Conservation (phyloP, 2,113 vertebrate genomes). For the Calyptomena viridis region DNA sequence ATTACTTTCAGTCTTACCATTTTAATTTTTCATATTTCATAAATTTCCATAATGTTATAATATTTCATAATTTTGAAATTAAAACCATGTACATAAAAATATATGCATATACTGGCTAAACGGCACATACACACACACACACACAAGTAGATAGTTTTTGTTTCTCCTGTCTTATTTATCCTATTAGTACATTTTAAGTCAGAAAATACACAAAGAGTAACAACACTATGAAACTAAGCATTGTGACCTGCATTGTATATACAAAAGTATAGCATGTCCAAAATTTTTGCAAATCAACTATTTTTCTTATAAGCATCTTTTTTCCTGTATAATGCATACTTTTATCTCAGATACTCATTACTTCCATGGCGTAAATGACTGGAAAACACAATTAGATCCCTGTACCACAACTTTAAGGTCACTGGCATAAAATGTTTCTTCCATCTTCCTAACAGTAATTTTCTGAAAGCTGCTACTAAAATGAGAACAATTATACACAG, state of each 20-base stretch:
- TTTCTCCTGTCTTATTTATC: background rate
- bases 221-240: background rate
- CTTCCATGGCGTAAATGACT: background rate
- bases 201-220: background rate
- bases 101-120: background rate
- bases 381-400: background rate
- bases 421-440: background rate
- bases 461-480: constrained; percentile 28
- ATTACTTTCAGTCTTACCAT: background rate
- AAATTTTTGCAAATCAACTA: background rate
- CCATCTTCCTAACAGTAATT: background rate
- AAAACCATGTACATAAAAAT: background rate
- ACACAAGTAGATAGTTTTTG: background rate
- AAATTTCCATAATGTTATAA: background rate
- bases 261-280: background rate
- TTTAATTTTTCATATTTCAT: background rate
- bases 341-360: background rate
- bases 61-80: background rate
- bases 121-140: background rate
- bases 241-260: background rate
- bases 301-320: background rate
- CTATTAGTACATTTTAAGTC: background rate
- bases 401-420: background rate
- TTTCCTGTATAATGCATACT: background rate
- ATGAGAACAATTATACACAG: constrained; percentile 6